phyloP scores from a whole-genome alignment of 1,140 invertebrate genomes.

The Drosophila melanogaster region Release_6_plus_ISO1_MT NC_004354.4:5284001-5284500 shows the following conservation, averaged over 20 bases:
- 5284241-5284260: constrained; percentile 81
- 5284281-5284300: neutral
- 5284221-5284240: constrained; percentile 78
- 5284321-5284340: constrained; percentile 28
- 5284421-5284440: constrained; percentile 39
- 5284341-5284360: neutral
- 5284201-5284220: constrained; percentile 57
- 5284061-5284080: constrained; percentile 60
- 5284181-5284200: constrained; percentile 7
- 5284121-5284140: constrained; percentile 35
- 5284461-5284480: constrained; percentile 82
- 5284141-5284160: constrained; percentile 38
- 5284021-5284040: constrained; percentile 50
- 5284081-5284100: constrained; percentile 7
- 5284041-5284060: constrained; percentile 59
- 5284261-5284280: constrained; percentile 60
- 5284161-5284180: constrained; percentile 1
- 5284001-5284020: neutral
- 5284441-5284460: constrained; percentile 79
- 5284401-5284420: constrained; percentile 61
- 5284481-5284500: constrained; percentile 81
- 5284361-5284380: constrained; percentile 1
- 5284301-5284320: constrained; percentile 29
- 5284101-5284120: constrained; percentile 3
- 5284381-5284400: constrained; percentile 27